Evolutionary conservation across 2,113 vertebrate genomes (phyloP).

Genomic region (Pseudopipra pipra): DNA sequence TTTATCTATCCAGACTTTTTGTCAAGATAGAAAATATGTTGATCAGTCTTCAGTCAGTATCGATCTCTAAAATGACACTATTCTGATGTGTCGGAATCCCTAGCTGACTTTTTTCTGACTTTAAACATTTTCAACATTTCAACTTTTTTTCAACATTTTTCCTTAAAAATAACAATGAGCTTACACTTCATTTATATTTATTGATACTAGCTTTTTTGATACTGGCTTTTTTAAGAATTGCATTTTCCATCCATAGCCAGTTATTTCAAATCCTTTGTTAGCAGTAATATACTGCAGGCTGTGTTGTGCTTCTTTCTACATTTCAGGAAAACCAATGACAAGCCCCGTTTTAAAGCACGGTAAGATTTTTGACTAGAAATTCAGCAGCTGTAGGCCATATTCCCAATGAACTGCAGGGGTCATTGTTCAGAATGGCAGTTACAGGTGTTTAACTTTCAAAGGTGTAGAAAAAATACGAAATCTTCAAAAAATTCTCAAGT

Average conservation of each 20-base stretch:
- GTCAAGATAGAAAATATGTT: background rate
- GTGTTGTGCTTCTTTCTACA: background rate
- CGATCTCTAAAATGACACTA: background rate
- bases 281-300: background rate
- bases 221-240: background rate
- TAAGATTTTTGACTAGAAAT: background rate
- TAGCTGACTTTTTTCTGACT: background rate
- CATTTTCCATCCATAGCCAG: background rate
- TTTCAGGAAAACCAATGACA: background rate
- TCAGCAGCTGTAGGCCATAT: background rate
- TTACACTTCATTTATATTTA: background rate
- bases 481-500: background rate
- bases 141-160: background rate
- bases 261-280: background rate
- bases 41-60: background rate
- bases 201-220: background rate
- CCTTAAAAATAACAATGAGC: background rate
- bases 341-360: background rate
- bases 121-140: background rate
- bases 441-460: background rate
- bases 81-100: background rate
- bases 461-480: background rate
- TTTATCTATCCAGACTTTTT: background rate
- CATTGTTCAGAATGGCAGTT: background rate
- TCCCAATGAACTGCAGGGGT: background rate